Evolutionary conservation across 2,113 vertebrate genomes (phyloP).

Genomic region (Toxotes chatareus): DNA sequence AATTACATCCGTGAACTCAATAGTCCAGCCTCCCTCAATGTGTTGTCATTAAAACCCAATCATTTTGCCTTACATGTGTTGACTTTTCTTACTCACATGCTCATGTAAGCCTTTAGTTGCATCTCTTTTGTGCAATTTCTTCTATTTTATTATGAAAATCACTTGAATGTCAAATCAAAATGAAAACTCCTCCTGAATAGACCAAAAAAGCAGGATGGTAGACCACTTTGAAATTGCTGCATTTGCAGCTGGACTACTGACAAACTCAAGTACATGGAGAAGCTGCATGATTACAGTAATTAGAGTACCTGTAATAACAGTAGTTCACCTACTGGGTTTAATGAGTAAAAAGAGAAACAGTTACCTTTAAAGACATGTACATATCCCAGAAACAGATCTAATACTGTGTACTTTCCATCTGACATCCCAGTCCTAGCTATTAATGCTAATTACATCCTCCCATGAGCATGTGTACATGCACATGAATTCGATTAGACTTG

Average conservation of each 20-base stretch:
- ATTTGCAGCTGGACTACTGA: background rate
- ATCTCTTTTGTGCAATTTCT: background rate
- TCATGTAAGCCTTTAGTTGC: background rate
- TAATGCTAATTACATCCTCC: constrained; percentile 28
- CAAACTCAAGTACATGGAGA: background rate
- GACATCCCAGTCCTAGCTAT: constrained; percentile 21
- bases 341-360: constrained; percentile 1
- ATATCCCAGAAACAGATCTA: background rate
- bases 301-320: background rate
- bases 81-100: background rate
- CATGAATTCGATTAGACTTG: constrained; percentile 36
- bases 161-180: background rate
- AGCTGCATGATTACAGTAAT: background rate
- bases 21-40: background rate
- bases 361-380: background rate
- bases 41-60: background rate
- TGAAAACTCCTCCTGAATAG: background rate
- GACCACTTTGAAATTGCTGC: background rate
- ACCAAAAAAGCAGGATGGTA: background rate
- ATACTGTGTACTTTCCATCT: constrained; percentile 1
- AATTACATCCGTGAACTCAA: too few relatives aligned
- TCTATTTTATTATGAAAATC: background rate
- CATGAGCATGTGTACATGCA: constrained; percentile 32
- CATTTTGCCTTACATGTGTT: background rate
- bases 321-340: background rate